Percentiles rank a stretch among this genome's conserved stretches.
phyloP scores from a whole-genome alignment of 1,140 invertebrate genomes.

The Drosophila watanabei region DNA sequence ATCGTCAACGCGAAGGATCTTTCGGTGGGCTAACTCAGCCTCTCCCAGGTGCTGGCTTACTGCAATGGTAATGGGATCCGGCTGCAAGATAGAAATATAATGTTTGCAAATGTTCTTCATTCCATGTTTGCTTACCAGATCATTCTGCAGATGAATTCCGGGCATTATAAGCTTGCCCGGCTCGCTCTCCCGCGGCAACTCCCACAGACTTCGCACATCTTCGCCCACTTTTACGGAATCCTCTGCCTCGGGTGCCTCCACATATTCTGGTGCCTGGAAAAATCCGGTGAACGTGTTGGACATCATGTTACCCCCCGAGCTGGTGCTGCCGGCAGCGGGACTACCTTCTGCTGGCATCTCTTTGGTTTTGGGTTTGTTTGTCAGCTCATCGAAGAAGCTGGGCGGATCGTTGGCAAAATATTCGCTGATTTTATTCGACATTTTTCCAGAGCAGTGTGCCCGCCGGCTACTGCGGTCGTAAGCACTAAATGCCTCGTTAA shows the following conservation, averaged over 20 bases:
- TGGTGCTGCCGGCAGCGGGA: conserved; percentile 14
- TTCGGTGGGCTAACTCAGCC: conserved; percentile 91
- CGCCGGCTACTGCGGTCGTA: not conserved
- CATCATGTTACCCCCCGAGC: conserved; percentile 59
- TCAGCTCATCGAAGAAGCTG: conserved; percentile 84
- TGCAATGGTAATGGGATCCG: conserved; percentile 92
- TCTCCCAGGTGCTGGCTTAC: conserved; percentile 93
- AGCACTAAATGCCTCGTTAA: not conserved
- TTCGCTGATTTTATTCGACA: conserved; percentile 78
- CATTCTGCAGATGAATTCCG: conserved; percentile 74
- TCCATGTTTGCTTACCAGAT: conserved; percentile 60
- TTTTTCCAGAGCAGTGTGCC: conserved; percentile 17
- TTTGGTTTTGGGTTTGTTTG: conserved; percentile 53
- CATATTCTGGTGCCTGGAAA: conserved; percentile 77
- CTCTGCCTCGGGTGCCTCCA: conserved; percentile 72
- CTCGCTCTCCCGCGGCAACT: conserved; percentile 52
- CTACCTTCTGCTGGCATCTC: conserved; percentile 33
- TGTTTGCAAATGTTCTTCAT: not conserved
- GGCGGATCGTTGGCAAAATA: conserved; percentile 85
- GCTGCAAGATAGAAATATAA: conserved; percentile 85
- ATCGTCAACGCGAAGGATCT: conserved; percentile 91
- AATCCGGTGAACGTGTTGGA: conserved; percentile 70
- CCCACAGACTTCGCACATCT: conserved; percentile 80
- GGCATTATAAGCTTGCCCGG: conserved; percentile 70
- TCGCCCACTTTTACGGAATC: conserved; percentile 72